A percentile compares a stretch with the other conserved stretches of the same genome.
phyloP scores from a whole-genome alignment of 2,888 invertebrate species.

The Chloroclystis v-ata region DNA sequence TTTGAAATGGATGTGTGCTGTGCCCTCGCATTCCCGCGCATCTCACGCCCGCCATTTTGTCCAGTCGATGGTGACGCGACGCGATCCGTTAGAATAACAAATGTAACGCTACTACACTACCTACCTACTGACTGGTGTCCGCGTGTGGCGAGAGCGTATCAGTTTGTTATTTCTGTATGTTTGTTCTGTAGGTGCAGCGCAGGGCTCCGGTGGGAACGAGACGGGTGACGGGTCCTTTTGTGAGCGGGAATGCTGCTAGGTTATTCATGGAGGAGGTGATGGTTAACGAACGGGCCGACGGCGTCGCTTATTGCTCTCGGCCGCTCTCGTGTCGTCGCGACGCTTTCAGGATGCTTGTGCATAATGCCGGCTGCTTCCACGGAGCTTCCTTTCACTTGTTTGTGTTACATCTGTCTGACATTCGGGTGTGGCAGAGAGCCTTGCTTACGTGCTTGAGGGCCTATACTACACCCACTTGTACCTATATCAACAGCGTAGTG shows the following conservation, averaged over 20 bases:
- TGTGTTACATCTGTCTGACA: conserved; percentile 67
- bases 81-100: conserved; percentile 59
- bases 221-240: conserved; percentile 35
- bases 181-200: conserved; percentile 40
- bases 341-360: conserved; percentile 74
- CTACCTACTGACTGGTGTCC: conserved; percentile 25
- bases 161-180: conserved; percentile 53
- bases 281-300: conserved; percentile 68
- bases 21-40: conserved; percentile 44
- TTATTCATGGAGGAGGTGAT: conserved; percentile 62
- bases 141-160: conserved; percentile 46
- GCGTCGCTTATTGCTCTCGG: conserved; percentile 72
- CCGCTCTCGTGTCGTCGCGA: conserved; percentile 67
- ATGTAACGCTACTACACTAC: conserved; percentile 48
- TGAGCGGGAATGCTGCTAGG: conserved; percentile 42
- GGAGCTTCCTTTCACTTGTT: conserved; percentile 68
- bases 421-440: conserved; percentile 59
- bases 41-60: conserved; percentile 57
- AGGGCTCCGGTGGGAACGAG: conserved; percentile 46
- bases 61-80: conserved; percentile 35
- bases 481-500: conserved; percentile 46
- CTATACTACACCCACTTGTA: conserved; percentile 63
- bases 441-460: conserved; percentile 45
- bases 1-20: conserved; percentile 70
- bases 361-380: conserved; percentile 69